phyloP scores from a whole-genome alignment of 2,113 vertebrate species.

The Tachycineta bicolor region DNA sequence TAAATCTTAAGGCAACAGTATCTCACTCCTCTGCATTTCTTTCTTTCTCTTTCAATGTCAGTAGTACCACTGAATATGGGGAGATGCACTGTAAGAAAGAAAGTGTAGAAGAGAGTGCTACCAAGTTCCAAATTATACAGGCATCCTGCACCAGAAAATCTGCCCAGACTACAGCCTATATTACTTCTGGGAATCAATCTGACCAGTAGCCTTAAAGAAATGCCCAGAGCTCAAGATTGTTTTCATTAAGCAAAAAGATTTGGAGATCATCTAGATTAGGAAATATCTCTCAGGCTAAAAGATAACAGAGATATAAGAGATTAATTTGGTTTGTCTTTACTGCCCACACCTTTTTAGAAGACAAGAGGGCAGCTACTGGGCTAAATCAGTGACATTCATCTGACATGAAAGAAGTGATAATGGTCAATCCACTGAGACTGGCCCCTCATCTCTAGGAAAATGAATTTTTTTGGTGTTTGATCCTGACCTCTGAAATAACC shows the following conservation, averaged over 20 bases:
- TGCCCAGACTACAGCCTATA: background rate
- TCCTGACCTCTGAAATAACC: background rate
- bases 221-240: background rate
- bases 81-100: background rate
- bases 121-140: background rate
- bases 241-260: background rate
- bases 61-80: background rate
- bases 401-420: background rate
- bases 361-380: background rate
- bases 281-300: background rate
- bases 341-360: background rate
- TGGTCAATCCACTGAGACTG: background rate
- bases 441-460: background rate
- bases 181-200: background rate
- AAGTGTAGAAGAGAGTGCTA: background rate
- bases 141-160: background rate
- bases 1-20: background rate
- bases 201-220: background rate
- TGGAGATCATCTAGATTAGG: background rate
- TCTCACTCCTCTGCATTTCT: background rate
- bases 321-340: conserved; percentile 5
- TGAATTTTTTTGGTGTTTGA: background rate
- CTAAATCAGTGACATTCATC: background rate
- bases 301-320: background rate
- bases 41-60: background rate